Evolutionary conservation across 1,140 invertebrate genomes (phyloP), one percentile per base, ranked within the genome.

Genomic region (Portunus trituberculatus): DNA sequence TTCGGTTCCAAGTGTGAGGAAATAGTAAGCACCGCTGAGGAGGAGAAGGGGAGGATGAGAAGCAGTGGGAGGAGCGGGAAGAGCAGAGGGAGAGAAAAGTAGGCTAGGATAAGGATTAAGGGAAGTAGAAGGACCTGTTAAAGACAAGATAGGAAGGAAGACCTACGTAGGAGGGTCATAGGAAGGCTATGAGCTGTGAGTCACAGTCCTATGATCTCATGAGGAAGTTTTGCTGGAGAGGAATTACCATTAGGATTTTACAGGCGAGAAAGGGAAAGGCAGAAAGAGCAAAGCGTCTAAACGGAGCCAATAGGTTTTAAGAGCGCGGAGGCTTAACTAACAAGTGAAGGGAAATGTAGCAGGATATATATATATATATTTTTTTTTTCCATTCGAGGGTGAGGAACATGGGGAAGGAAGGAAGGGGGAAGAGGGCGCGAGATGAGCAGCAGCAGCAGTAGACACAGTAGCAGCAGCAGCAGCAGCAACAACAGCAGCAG

Each of bases 21-120:
- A 59, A 92, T 29, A 29, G 67, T 82, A 94, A 67, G 87, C 29
- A 59, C 52, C 10, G 46, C 39, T n/a, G 48, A 94, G 48, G 48
- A 32, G 29, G 84, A 46, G 29, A 83, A 86, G 52, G 84, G 83
- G 32, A 25, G 29, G 28, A 59, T 48, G n/a, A 39, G 91, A 83
- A 29, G 32, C 29, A 28, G 83, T 14, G 12, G 48, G 84, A 93
- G 20, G 90, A 29, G 52, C 0, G 10, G 67, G 91, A 76, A 29
- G 92, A 93, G 59, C 32, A 20, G 92, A 8, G n/a, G 29, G 92
- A 45, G 7, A 20, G 29, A 20, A 14, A 39, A 28, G 92, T 86
- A 93, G 39, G 12, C 0, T 16, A 76, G 4, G 92, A 48, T 7
- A 52, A 31, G 14, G 28, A 45, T 20, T 0, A 92, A 31, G 31